Base-by-base conservation (phyloP, 2,888 invertebrate genomes). In the Dolomedes plantarius region DNA sequence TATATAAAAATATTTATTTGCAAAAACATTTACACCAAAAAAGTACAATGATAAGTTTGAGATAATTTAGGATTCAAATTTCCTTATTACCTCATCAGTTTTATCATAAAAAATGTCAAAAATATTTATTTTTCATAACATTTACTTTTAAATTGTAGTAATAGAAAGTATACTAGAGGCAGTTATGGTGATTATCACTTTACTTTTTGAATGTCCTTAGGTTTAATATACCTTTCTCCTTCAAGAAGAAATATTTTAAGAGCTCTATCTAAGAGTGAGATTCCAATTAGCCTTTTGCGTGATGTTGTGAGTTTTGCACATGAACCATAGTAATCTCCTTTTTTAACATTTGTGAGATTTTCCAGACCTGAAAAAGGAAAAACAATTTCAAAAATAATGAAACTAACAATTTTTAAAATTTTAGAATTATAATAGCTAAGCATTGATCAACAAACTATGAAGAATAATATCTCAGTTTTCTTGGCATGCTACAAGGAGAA, bases 201-300 rank as follows among this genome's bases (percentile, higher is more conserved):
- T n/a, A 23, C 3, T 9, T 13, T 56, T 56, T 36, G 36, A 19
- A 86, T 31, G 39, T 86, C 86, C 67, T 76, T 86, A 39, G 80
- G 75, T 62, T 64, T 19, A 19, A 86, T 86, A 27, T 72, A 97
- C 50, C 97, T 93, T 91, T 98, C 98, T 0, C 98, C 98, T 91
- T 98, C 97, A 71, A 94, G 94, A 83, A 97, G 91, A 90, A 96
- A 95, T 88, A 97, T 96, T 89, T 94, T 93, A 94, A 96, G 94
- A 0, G 97, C 95, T 91, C 95, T 96, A 89, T 95, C 94, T 13
- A 98, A 92, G 13, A 98, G 92, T 89, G 94, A 95, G 75, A 95
- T 93, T 0, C 98, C 98, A 16, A 97, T 92, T 91, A 94, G 93
- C 65, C 94, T 93, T 88, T 95, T 94, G 86, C 95, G 94, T 85